phyloP scores from a whole-genome alignment of 2,888 invertebrate genomes.

The Parnassius smintheus region DNA sequence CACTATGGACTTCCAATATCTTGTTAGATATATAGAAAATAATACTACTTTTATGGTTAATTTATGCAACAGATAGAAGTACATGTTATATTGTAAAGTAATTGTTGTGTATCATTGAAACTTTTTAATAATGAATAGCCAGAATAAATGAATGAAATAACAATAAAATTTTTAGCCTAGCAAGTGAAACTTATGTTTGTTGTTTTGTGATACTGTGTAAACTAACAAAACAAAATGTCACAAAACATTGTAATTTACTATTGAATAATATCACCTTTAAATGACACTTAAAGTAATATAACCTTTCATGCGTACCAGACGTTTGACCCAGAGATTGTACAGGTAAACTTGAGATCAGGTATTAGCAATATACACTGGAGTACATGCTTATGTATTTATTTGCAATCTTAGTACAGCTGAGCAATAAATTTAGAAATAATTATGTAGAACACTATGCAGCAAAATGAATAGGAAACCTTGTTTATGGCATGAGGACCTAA shows the following conservation, averaged over 20 bases:
- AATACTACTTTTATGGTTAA: no score
- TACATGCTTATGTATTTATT: slow-evolving; percentile 23
- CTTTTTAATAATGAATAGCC: no score
- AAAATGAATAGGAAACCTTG: slow-evolving; percentile 9
- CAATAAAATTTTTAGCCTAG: no score
- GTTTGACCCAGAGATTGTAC: slow-evolving; percentile 57
- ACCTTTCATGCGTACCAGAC: slow-evolving; percentile 65
- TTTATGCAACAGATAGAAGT: no score
- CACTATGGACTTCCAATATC: not conserved
- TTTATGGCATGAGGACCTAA: slow-evolving; percentile 22
- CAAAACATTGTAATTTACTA: no score
- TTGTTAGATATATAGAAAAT: no score
- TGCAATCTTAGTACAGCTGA: slow-evolving; percentile 20
- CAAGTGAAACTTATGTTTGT: no score
- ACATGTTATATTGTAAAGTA: no score
- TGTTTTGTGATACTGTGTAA: no score
- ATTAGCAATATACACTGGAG: slow-evolving; percentile 8
- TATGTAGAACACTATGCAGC: slow-evolving; percentile 1
- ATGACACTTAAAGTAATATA: slow-evolving; percentile 23
- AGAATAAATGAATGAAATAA: no score
- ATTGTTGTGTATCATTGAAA: no score
- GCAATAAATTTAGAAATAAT: slow-evolving; percentile 1
- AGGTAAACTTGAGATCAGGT: slow-evolving; percentile 50
- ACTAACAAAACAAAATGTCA: no score
- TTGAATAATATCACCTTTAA: not conserved